Evolutionary conservation across 1,140 invertebrate genomes (phyloP).

Genomic region (Listronotus bonariensis): DNA sequence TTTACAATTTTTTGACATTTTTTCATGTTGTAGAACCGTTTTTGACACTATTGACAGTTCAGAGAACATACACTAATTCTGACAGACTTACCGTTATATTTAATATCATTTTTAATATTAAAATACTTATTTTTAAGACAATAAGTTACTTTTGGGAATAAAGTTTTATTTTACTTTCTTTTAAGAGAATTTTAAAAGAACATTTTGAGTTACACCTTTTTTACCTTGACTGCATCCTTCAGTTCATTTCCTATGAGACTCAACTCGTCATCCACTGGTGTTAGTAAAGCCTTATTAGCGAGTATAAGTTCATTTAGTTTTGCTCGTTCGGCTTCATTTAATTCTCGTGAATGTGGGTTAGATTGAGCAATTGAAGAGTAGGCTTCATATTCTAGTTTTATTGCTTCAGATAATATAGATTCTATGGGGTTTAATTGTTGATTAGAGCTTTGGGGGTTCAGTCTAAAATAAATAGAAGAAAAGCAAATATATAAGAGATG

Average conservation of each 20-base stretch:
- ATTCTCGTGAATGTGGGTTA: constrained; percentile 65
- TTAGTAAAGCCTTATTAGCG: constrained; percentile 80
- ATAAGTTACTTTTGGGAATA: no score
- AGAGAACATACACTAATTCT: no score
- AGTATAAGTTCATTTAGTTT: constrained; percentile 83
- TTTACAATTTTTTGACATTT: no score
- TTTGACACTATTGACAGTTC: no score
- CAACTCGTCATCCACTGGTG: constrained; percentile 80
- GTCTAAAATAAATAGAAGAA: constrained; percentile 9
- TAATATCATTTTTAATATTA: no score
- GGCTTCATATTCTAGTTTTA: constrained; percentile 79
- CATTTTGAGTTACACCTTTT: no score
- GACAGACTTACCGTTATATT: no score
- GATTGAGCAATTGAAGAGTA: constrained; percentile 65
- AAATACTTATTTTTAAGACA: no score
- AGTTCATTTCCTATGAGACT: constrained; percentile 43
- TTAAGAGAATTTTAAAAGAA: no score
- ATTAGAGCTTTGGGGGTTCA: constrained; percentile 14
- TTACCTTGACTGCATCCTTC: constrained; percentile 25
- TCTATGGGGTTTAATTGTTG: constrained; percentile 69
- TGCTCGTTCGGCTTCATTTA: constrained; percentile 80
- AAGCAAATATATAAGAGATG: not conserved
- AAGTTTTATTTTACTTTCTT: no score
- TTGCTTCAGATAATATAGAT: constrained; percentile 79
- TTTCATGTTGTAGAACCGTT: no score